Evolutionary conservation across 2,113 vertebrate species (phyloP).

Genomic region (Periophthalmodon schlosseri): DNA sequence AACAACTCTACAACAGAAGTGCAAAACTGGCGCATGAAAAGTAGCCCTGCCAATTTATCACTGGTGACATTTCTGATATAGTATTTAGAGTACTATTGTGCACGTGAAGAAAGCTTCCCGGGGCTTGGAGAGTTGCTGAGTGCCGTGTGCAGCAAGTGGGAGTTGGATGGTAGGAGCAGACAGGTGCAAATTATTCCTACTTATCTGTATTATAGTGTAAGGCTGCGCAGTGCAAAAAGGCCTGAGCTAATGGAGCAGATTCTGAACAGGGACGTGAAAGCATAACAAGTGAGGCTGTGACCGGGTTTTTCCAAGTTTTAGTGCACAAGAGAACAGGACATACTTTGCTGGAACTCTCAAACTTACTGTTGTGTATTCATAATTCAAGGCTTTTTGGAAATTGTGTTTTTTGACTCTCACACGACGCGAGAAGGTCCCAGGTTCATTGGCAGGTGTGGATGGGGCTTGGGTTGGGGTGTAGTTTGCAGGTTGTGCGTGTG

Average conservation of each 20-base stretch:
- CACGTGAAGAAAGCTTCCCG: constrained; percentile 17
- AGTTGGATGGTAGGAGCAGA: constrained; percentile 31
- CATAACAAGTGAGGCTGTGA: constrained; percentile 3
- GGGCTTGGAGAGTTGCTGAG: constrained; percentile 6
- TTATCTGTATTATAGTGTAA: constrained; percentile 54
- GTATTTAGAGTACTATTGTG: background rate
- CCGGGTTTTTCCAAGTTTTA: constrained; percentile 4
- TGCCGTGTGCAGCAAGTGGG: constrained; percentile 6
- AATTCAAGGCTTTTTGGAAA: too few species aligned
- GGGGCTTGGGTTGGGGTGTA: too few species aligned
- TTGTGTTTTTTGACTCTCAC: too few species aligned
- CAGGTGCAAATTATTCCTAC: constrained; percentile 53
- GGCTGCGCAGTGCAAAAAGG: constrained; percentile 10
- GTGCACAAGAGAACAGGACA: background rate
- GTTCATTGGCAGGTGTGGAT: too few species aligned
- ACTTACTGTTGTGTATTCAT: background rate
- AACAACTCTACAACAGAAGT: background rate
- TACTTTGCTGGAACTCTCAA: background rate
- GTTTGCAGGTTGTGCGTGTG: too few species aligned
- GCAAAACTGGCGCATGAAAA: background rate
- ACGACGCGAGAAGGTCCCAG: too few species aligned
- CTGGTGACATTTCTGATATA: constrained; percentile 8
- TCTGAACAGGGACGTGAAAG: constrained; percentile 25
- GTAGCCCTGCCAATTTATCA: constrained; percentile 28
- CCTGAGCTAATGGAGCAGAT: constrained; percentile 48